Evolutionary conservation across 2,113 vertebrate species (phyloP).

Genomic region (Taxidea taxus): DNA sequence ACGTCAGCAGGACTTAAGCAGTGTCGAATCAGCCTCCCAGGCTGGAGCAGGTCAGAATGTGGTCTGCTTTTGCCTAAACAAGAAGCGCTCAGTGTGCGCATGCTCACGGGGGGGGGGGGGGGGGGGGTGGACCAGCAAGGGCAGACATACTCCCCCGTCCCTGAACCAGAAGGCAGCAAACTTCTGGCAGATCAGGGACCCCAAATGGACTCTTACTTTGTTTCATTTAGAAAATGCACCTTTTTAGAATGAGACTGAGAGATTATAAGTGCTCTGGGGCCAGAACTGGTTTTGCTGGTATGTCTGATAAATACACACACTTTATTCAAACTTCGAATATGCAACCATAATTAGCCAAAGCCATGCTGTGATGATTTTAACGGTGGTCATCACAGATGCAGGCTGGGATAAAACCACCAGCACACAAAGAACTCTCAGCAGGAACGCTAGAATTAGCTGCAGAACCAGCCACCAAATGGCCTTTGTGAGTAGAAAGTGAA

Average conservation of each 20-base stretch:
- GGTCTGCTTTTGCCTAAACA: too few species aligned
- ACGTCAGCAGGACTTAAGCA: background rate
- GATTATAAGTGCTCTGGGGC: background rate
- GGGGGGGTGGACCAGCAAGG: too few species aligned
- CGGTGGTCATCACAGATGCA: background rate
- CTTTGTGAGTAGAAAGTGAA: background rate
- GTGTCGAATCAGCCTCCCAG: background rate
- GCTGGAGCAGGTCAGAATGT: too few species aligned
- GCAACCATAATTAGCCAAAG: background rate
- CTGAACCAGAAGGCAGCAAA: background rate
- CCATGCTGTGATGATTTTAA: background rate
- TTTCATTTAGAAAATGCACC: background rate
- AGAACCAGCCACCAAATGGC: background rate
- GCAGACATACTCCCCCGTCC: background rate
- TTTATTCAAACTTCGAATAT: background rate
- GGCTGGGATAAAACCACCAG: background rate
- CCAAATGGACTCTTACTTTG: background rate
- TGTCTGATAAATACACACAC: background rate
- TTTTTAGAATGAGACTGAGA: background rate
- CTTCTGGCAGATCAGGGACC: background rate
- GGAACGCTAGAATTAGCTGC: background rate
- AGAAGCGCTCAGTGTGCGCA: background rate
- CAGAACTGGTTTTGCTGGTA: background rate
- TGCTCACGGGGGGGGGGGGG: too few species aligned
- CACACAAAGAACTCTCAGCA: background rate